Percentiles rank a stretch among this genome's conserved stretches.
Conservation (phyloP, 2,888 invertebrate species). For the Drosophila algonquin region DNA sequence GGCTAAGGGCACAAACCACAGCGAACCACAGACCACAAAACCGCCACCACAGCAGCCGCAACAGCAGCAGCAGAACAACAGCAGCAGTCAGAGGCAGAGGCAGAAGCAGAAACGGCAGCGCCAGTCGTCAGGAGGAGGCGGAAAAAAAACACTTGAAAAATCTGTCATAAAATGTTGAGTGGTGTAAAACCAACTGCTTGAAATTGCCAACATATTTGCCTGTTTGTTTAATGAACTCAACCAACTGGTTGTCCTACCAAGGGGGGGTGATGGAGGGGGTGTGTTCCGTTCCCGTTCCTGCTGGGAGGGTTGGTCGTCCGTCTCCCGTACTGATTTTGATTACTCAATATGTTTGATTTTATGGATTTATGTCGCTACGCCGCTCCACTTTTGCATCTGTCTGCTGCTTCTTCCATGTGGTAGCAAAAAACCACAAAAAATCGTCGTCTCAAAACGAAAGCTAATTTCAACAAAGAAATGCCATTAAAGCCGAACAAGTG, state of each 20-base stretch:
- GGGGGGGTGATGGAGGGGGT: constrained; percentile 36
- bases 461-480: constrained; percentile 62
- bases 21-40: constrained; percentile 51
- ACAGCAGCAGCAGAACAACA: constrained; percentile 34
- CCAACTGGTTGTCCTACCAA: constrained; percentile 9
- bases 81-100: constrained; percentile 44
- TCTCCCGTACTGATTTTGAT: constrained; percentile 64
- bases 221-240: constrained; percentile 72
- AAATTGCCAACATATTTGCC: constrained; percentile 78
- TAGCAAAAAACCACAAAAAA: constrained; percentile 8
- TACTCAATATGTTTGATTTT: constrained; percentile 83
- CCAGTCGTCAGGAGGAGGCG: constrained; percentile 27
- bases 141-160: constrained; percentile 71
- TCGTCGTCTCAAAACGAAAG: constrained; percentile 21
- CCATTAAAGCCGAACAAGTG: constrained; percentile 53
- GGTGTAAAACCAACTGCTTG: constrained; percentile 71
- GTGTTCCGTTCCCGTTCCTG: not conserved
- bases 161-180: constrained; percentile 73
- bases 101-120: constrained; percentile 19
- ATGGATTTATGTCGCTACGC: constrained; percentile 62
- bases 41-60: constrained; percentile 51
- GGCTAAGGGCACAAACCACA: constrained; percentile 41
- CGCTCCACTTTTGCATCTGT: constrained; percentile 72
- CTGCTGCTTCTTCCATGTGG: constrained; percentile 48
- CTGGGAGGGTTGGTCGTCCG: constrained; percentile 19